Base-by-base conservation (phyloP, 2,113 vertebrate genomes). In the Gnathonemus longibarbis region DNA sequence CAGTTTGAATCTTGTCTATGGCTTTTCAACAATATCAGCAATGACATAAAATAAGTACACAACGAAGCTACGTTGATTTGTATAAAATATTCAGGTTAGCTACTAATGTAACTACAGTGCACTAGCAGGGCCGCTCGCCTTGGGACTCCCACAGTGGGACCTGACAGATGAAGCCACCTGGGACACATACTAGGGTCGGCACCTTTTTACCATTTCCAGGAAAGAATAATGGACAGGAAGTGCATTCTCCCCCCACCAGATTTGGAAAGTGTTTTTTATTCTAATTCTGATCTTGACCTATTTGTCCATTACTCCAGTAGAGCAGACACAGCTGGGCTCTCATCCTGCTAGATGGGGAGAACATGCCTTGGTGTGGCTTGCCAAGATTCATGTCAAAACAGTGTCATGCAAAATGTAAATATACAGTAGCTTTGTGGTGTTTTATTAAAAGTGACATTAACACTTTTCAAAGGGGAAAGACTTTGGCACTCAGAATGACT, bases 321-420 rank as follows among this genome's bases (percentile, higher is more conserved):
- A 17, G 70, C 27, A 77, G 70, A 77, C 27, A 35, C 13, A 77
- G 31, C 31, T 35, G 31, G 13, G 70, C 15, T 11, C 35, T 77
- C 6, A 17, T 35, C 70, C 27, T 39, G 15, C 35, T 77, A 15
- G 70, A 77, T 77, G 31, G 70, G 70, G 66, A 74, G 19, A 31
- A 27, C 3, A 31, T 74, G 27, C 13, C 27, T 77, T 27, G 13
- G 15, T 24, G 70, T 77, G 31, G n/a, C 84, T 85, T 85, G 46
- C 84, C 45, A 86, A 86, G 84, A 86, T n/a, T 13, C 84, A 15
- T 1, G 42, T n/a, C 11, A 86, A 86, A 45, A 86, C 45, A 50
- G 42, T 48, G 84, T 86, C 48, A n/a, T 50, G n/a, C 48, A 50
- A 86, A 86, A 31, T 49, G 84, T 86, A 86, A 86, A 86, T n/a